These are phyloP conservation scores for Callitettix versicolor DNA, from an alignment of 1,140 invertebrate species.

Conservation along the genomic window DNA sequence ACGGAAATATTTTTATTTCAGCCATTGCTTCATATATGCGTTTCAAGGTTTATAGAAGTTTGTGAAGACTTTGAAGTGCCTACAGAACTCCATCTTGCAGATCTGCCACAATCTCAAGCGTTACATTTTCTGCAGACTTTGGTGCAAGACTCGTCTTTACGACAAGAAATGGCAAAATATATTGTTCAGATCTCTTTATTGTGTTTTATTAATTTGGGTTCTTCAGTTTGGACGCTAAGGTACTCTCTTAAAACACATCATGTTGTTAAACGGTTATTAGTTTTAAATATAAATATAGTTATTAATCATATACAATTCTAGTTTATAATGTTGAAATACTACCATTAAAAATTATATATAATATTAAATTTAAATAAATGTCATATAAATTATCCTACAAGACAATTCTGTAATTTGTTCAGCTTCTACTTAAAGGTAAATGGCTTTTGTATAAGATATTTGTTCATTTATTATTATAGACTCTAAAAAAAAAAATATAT, in stretches of 20 bases:
- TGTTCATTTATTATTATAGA: too few relatives aligned
- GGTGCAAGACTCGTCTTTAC: constrained; percentile 40
- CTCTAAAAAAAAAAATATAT: too few relatives aligned
- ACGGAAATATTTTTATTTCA: constrained; percentile 26
- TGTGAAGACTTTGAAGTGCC: neutral
- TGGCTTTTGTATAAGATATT: too few relatives aligned
- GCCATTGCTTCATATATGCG: constrained; percentile 26
- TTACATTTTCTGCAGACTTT: constrained; percentile 42
- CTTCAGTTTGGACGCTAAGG: constrained; percentile 43
- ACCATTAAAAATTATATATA: too few relatives aligned
- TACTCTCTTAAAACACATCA: too few relatives aligned
- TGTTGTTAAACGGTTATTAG: neutral
- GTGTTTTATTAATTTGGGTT: constrained; percentile 40
- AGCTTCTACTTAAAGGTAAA: too few relatives aligned
- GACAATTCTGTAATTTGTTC: too few relatives aligned
- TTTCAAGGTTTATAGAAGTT: constrained; percentile 28
- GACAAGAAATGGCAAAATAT: constrained; percentile 34
- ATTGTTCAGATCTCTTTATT: constrained; percentile 36
- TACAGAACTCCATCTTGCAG: constrained; percentile 18
- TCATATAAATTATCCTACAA: too few relatives aligned
- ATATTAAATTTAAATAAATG: too few relatives aligned
- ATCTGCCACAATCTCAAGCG: constrained; percentile 34
- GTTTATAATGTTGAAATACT: constrained; percentile 4
- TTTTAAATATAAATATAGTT: constrained; percentile 1
- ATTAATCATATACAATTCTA: constrained; percentile 14